Percentiles rank a stretch among this genome's conserved stretches.
These are phyloP conservation scores for Mamestra brassicae DNA, from an alignment of 2,888 invertebrate genomes.

Conservation along the genomic window DNA sequence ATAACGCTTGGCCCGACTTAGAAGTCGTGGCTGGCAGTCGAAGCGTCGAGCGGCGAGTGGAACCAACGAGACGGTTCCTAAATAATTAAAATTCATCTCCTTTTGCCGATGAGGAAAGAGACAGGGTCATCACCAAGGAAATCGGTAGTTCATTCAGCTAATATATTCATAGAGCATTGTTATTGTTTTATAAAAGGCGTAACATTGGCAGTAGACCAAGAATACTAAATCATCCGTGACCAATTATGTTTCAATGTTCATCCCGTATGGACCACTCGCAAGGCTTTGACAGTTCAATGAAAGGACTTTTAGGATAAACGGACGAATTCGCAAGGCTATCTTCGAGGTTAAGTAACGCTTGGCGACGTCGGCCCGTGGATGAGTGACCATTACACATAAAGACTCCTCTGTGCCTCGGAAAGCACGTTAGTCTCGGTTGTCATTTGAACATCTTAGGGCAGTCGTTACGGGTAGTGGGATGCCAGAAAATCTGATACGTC, in stretches of 20 bases:
- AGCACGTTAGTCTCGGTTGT: too few species aligned
- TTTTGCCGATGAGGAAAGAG: background rate
- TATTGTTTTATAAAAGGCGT: conserved; percentile 19
- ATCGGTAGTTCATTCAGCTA: conserved; percentile 7
- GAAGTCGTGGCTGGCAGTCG: background rate
- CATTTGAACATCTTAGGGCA: too few species aligned
- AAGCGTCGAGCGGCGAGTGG: too few species aligned
- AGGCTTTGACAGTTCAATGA: conserved; percentile 12
- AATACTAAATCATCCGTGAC: conserved; percentile 35
- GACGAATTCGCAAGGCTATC: background rate
- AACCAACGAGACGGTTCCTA: background rate
- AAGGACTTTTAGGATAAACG: background rate
- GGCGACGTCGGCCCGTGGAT: too few species aligned
- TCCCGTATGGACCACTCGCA: background rate
- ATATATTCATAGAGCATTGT: conserved; percentile 20
- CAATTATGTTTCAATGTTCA: conserved; percentile 28
- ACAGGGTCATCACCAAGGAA: conserved; percentile 38
- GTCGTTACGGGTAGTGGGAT: too few species aligned
- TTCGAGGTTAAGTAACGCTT: too few species aligned
- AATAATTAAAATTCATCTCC: conserved; percentile 21
- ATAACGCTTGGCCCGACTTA: too few species aligned
- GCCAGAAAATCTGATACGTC: too few species aligned
- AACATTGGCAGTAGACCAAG: conserved; percentile 21
- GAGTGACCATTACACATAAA: too few species aligned
- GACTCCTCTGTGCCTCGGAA: too few species aligned